These are phyloP conservation scores for Felis catus DNA, from an alignment of 2,113 vertebrate species.

Conservation along the genomic window F.catus_Fca126_mat1.0 CM031412.1:72312501-72313000, in stretches of 20 bases:
- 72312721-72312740: not conserved
- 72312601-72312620: not conserved
- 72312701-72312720: not conserved
- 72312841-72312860: not conserved
- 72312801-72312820: not conserved
- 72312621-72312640: not conserved
- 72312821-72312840: not conserved
- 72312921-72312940: not conserved
- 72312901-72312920: not conserved
- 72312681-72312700: not conserved
- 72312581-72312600: not conserved
- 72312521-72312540: not conserved
- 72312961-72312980: not conserved
- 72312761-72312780: not conserved
- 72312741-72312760: not conserved
- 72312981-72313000: not conserved
- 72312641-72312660: not conserved
- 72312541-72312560: not conserved
- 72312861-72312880: not conserved
- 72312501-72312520: not conserved
- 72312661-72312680: not conserved
- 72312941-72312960: not conserved
- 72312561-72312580: fast-evolving
- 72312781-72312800: not conserved
- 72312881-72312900: not conserved